Evolutionary conservation across 2,113 vertebrate genomes (phyloP).

Genomic region (Laticauda laticaudata): DNA sequence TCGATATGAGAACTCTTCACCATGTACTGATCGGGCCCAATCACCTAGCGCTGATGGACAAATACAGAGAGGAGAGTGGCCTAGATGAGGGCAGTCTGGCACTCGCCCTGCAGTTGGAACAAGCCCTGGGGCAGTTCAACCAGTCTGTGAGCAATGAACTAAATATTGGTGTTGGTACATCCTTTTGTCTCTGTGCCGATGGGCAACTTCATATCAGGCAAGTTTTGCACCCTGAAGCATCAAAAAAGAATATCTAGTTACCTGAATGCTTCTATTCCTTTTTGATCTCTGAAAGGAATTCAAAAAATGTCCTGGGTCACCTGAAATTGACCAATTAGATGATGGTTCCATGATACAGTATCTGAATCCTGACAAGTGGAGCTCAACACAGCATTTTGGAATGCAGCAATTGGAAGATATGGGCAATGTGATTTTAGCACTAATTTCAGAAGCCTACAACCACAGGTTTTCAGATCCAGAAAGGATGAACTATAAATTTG

Average conservation of each 20-base stretch:
- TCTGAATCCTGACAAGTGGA: constrained; percentile 74
- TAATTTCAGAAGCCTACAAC: constrained; percentile 79
- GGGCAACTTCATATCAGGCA: constrained; percentile 89
- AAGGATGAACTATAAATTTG: constrained; percentile 94
- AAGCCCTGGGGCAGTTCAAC: constrained; percentile 77
- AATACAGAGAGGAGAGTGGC: no score
- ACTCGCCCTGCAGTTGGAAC: no score
- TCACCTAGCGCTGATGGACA: no score
- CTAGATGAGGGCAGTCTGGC: no score
- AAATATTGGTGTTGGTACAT: constrained; percentile 86
- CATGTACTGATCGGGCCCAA: no score
- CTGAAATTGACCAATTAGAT: no score
- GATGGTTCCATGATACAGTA: neutral
- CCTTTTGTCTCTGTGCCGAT: constrained; percentile 92
- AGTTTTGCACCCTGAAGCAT: constrained; percentile 93
- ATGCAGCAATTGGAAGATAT: constrained; percentile 78
- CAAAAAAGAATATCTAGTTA: constrained; percentile 76
- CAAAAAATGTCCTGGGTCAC: no score
- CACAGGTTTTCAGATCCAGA: constrained; percentile 88
- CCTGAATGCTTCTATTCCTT: no score
- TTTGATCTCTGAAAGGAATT: no score
- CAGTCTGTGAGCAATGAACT: constrained; percentile 90
- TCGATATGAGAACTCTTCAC: no score
- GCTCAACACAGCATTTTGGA: constrained; percentile 63
- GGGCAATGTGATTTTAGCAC: constrained; percentile 77